Evolutionary conservation across 37 sponge, comb jelly and placozoan genomes (phyloP).

Genomic region (Bolinopsis microptera): DNA sequence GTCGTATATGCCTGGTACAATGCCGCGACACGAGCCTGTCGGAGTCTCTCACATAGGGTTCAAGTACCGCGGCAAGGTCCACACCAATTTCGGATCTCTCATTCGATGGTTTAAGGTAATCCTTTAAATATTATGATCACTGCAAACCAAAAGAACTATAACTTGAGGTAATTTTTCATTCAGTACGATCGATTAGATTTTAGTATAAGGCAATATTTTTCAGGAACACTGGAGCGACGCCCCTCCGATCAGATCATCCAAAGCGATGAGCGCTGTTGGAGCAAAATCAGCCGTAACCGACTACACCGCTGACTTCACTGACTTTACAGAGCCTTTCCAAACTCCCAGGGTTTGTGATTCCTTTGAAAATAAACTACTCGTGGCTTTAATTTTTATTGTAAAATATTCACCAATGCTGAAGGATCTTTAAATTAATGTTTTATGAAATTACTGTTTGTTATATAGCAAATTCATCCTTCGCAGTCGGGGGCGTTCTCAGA

Average conservation of each 20-base stretch:
- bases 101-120: conserved; percentile 86
- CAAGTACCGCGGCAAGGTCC: conserved; percentile 75
- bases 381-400: neutral
- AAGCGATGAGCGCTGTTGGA: conserved; percentile 35
- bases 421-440: no score
- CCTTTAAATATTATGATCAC: neutral
- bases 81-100: conserved; percentile 69
- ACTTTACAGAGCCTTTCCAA: conserved; percentile 60
- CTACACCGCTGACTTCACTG: conserved; percentile 49
- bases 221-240: conserved; percentile 55
- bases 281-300: conserved; percentile 51
- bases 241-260: neutral
- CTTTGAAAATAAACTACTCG: neutral
- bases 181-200: no score
- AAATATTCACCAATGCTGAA: no score
- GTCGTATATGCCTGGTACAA: conserved; percentile 84
- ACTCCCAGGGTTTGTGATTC: conserved; percentile 41
- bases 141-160: neutral
- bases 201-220: no score
- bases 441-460: no score
- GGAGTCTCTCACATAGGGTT: conserved; percentile 83
- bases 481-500: conserved; percentile 37
- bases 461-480: no score
- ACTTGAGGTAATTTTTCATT: no score
- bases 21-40: conserved; percentile 76